These are phyloP conservation scores for Heteronetta atricapilla DNA, from an alignment of 2,113 vertebrate species.

Conservation along the genomic window DNA sequence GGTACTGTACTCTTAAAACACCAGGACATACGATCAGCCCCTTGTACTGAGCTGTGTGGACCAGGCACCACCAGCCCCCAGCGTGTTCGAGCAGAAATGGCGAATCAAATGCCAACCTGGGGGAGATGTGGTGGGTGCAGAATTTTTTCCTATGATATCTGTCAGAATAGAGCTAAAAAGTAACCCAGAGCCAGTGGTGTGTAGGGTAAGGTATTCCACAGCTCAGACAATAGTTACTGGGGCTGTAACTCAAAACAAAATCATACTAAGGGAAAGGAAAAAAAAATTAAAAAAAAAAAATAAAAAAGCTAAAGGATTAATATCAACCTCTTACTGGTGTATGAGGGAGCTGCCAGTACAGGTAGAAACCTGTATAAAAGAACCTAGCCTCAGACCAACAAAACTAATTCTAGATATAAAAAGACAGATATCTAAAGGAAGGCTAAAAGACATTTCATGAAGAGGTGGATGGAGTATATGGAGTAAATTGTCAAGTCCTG, in stretches of 20 bases:
- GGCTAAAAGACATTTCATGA: background rate
- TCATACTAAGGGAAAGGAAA: background rate
- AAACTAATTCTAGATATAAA: background rate
- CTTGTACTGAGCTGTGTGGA: too few relatives aligned
- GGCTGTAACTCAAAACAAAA: background rate
- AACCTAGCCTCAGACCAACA: background rate
- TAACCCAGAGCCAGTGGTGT: rapidly evolving
- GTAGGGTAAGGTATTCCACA: background rate
- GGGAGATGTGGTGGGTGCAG: background rate
- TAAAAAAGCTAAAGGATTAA: background rate
- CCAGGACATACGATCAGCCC: background rate
- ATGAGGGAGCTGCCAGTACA: background rate
- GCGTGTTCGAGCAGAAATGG: background rate
- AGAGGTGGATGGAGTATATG: background rate
- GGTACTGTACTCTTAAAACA: background rate
- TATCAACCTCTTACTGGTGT: background rate
- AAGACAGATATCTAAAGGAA: background rate
- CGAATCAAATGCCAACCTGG: background rate
- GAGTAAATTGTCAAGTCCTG: background rate
- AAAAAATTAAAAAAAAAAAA: too few relatives aligned
- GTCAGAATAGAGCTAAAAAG: background rate
- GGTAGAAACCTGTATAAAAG: background rate
- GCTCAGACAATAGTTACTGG: background rate
- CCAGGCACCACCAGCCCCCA: background rate
- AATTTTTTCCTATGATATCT: background rate